Evolutionary conservation across 2,113 vertebrate species (phyloP).

Genomic region (Aegithalos caudatus): DNA sequence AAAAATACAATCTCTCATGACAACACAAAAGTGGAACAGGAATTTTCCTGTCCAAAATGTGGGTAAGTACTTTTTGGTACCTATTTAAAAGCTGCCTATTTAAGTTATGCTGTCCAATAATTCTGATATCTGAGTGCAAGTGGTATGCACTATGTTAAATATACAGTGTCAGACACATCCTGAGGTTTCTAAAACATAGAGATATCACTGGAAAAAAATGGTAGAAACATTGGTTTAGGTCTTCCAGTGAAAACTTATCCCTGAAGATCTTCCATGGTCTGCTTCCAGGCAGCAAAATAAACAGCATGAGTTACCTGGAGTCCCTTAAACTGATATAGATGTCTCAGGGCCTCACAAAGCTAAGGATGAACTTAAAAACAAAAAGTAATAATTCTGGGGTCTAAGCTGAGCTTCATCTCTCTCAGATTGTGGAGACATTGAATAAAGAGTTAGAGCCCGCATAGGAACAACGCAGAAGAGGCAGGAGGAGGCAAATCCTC

Average conservation of each 20-base stretch:
- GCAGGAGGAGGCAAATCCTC: background rate
- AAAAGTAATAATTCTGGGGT: background rate
- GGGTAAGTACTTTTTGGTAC: background rate
- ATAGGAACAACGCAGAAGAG: background rate
- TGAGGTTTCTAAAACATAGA: background rate
- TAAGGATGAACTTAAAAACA: background rate
- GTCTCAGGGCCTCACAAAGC: background rate
- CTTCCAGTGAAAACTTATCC: background rate
- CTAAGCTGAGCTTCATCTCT: background rate
- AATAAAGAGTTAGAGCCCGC: background rate
- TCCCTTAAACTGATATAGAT: background rate
- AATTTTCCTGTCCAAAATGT: background rate
- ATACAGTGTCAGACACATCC: background rate
- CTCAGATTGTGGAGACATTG: background rate
- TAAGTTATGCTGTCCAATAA: background rate
- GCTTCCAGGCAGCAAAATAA: background rate
- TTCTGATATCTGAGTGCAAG: background rate
- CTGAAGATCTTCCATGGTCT: background rate
- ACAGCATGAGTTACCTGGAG: background rate
- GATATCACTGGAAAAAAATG: rapidly evolving
- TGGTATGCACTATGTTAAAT: background rate
- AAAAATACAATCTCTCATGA: background rate
- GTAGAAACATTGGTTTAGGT: background rate
- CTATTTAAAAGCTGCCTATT: background rate
- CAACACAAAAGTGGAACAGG: background rate